Base-by-base conservation (phyloP, 2,888 invertebrate genomes). In the Eurois occulta region DNA sequence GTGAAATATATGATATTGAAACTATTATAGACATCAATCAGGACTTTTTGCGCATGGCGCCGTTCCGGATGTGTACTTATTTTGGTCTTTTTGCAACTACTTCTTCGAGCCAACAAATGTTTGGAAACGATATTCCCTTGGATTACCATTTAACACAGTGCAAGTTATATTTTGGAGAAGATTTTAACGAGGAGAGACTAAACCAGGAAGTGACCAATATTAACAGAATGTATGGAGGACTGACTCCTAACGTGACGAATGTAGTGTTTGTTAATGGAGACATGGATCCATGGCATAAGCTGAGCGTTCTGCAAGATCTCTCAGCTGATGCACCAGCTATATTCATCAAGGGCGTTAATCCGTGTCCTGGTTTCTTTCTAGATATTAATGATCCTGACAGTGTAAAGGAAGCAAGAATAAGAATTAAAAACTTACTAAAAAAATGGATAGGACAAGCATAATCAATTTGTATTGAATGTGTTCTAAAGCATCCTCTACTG, bases 101-200 rank as follows among this genome's bases (percentile, higher is more conserved):
- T 0, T 96, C 96, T 78, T 97, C 97, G 0, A 89, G 93, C 11
- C 91, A 95, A 3, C 97, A 97, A 32, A 97, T 97, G 0, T 98
- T 98, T 90, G 97, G 97, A 8, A 43, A 13, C 16, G 0, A 43
- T 13, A 43, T 43, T 43, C 43, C 43, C 43, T 43, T 43, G 43
- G 43, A 43, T 16, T 16, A 43, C 43, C 13, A 16, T 43, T 16
- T 43, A 0, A 43, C 43, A 43, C 16, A 13, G 13, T 43, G 43
- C 43, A 43, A 43, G 13, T 13, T 43, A 43, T 16, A 95, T 8
- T 97, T 94, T 84, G 97, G 97, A n/a, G 75, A 93, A 1, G 92
- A 93, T 18, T 94, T 94, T 85, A 86, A 94, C 74, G 91, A 92
- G 78, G 81, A 86, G 7, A 90, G 88, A 78, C 87, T 97, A 38